Base-by-base conservation (phyloP, 2,888 invertebrate species). In the Agrochola lota region DNA sequence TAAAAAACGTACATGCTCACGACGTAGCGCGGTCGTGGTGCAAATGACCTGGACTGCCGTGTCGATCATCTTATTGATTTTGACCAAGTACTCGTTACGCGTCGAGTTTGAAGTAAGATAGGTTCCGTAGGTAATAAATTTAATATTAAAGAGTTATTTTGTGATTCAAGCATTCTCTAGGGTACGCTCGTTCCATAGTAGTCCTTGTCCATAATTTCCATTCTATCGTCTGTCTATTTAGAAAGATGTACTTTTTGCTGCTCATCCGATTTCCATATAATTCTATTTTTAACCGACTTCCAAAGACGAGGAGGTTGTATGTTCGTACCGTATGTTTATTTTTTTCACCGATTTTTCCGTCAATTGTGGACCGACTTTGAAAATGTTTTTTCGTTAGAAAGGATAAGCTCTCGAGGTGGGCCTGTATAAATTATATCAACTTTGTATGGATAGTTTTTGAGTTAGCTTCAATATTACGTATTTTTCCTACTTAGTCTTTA, bases 11-110 rank as follows among this genome's bases (percentile, higher is more conserved):
- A 64, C 15, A 69, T 60, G 57, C 78, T 85, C 91, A 91, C 91
- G 91, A 90, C 66, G 59, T n/a, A 30, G 87, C 90, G 89, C 89
- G 89, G 84, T 89, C 91, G 91, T 91, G 91, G 86, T 77, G 74
- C 82, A 68, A 71, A 80, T 86, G 91, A 89, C 91, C 91, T 87
- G 89, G 86, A 78, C 84, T 87, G 91, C 89, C 89, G 79, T 26
- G 71, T 55, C 81, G 84, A 88, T 88, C 85, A 80, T 70, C 77
- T 63, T 87, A 91, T 91, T 87, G 89, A 87, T 90, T 91, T 87
- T 89, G 84, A 80, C 76, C 80, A 80, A 84, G 57, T 68, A 68
- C 60, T 23, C 73, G 71, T 85, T 81, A 88, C 75, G 89, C 70
- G 67, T 60, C 17, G 43, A 15, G 9, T 35, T 26, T 57, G 70